phyloP scores from a whole-genome alignment of 2,888 invertebrate genomes.

The Tipula unca region DNA sequence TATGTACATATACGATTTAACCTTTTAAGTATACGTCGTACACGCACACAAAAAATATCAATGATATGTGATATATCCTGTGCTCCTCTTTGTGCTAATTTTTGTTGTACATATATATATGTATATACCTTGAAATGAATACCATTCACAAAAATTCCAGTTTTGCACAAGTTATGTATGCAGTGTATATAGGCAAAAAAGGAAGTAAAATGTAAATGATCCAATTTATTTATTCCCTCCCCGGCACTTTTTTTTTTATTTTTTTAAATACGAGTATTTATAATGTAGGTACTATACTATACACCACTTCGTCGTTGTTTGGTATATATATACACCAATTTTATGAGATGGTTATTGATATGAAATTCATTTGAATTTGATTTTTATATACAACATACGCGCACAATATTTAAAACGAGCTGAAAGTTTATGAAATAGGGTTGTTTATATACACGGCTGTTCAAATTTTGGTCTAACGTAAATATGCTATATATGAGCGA shows the following conservation, averaged over 20 bases:
- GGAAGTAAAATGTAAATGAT: slow-evolving; percentile 4
- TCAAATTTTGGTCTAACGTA: too few relatives aligned
- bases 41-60: background rate
- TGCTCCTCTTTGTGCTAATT: background rate
- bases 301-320: background rate
- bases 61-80: slow-evolving; percentile 14
- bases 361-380: background rate
- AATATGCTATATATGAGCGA: background rate
- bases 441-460: background rate
- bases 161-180: background rate
- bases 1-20: background rate
- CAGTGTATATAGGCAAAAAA: background rate
- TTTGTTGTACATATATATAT: background rate
- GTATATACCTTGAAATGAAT: background rate
- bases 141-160: background rate
- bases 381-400: background rate
- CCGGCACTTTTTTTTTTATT: too few relatives aligned
- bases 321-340: background rate
- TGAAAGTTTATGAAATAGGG: background rate
- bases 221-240: background rate
- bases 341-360: background rate
- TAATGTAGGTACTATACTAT: background rate
- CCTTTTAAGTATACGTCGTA: background rate
- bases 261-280: background rate
- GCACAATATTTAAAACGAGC: background rate